Base-by-base conservation (phyloP, 2,113 vertebrate species). In the Chamaetylas fuelleborni region DNA sequence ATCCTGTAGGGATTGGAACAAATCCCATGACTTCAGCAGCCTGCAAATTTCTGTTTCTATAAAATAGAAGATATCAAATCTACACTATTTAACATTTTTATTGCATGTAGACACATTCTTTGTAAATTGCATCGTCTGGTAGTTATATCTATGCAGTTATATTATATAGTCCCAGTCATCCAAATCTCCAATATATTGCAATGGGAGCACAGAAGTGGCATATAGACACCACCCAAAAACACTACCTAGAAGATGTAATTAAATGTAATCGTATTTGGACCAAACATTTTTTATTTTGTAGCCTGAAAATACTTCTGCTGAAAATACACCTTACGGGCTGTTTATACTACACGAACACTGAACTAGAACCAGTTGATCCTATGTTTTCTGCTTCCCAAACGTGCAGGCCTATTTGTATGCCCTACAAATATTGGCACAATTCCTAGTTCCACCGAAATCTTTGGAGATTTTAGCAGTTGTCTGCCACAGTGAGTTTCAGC, bases 1-100 rank as follows among this genome's bases (percentile, higher is more conserved):
- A 66, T 50, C 66, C 64, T 88, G 86, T 69, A 93, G 71, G 20
- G 29, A 24, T 42, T 96, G 86, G 94, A 94, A 92, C 23, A 40
- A 71, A 56, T 88, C 86, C 93, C 86, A 83, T 29, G 23, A 83
- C 47, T 90, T 85, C 80, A 88, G 66, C 53, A 82, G 86, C 51
- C 56, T 66, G 42, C 38, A 85, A 70, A 73, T 28, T 71, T 29
- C 4, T 11, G 33, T 69, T 67, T 54, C 61, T 73, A 54, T 2
- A 83, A 67, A 86, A 57, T 1, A 90, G 60, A 54, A 73, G 54
- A 73, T 7, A 80, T 62, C 0, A 5, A 40, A 57, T 80, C 45
- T 42, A 54, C 45, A 62, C 29, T 61, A 26, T 22, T 82, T 60
- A 88, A 82, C 1, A 2, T 6, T 80, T 90, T 77, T 47, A 77